phyloP scores from a whole-genome alignment of 2,888 invertebrate species.

The Cheilosia variabilis region DNA sequence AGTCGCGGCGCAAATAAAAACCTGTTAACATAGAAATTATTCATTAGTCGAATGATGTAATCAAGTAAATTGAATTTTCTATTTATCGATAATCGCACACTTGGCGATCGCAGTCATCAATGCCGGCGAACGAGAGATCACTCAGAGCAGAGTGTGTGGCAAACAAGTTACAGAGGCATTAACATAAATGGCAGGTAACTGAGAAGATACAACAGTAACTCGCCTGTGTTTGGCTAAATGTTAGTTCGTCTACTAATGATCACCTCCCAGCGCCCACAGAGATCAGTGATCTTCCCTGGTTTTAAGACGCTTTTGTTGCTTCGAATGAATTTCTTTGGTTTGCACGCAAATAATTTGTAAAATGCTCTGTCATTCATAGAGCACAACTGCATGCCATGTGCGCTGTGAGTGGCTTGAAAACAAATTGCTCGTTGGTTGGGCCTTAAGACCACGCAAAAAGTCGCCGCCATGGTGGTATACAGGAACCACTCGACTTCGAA shows the following conservation, averaged over 20 bases:
- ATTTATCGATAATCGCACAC: constrained; percentile 50
- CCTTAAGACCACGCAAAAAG: constrained; percentile 10
- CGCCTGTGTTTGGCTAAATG: constrained; percentile 29
- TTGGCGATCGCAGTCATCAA: constrained; percentile 31
- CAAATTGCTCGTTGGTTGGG: constrained; percentile 16
- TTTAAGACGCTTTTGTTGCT: constrained; percentile 7
- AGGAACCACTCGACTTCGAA: constrained; percentile 8
- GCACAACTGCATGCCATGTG: constrained; percentile 8
- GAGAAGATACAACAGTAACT: constrained; percentile 30
- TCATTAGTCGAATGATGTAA: constrained; percentile 73
- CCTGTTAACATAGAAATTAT: constrained; percentile 72
- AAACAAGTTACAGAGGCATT: constrained; percentile 57
- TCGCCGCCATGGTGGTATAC: constrained; percentile 16
- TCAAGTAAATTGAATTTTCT: constrained; percentile 71
- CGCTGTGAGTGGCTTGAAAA: background rate
- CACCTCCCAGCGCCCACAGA: constrained; percentile 58
- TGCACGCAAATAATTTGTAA: constrained; percentile 51
- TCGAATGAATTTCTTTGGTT: constrained; percentile 27
- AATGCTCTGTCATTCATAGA: constrained; percentile 43
- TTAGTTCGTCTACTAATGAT: constrained; percentile 57
- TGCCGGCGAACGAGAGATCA: constrained; percentile 39
- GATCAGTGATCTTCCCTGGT: constrained; percentile 37
- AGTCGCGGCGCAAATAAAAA: constrained; percentile 45
- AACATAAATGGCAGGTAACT: constrained; percentile 52
- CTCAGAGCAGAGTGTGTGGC: constrained; percentile 46